A percentile compares a stretch with the other conserved stretches of the same genome.
Evolutionary conservation across 2,113 vertebrate species (phyloP).

Genomic region (Hemiscyllium ocellatum): DNA sequence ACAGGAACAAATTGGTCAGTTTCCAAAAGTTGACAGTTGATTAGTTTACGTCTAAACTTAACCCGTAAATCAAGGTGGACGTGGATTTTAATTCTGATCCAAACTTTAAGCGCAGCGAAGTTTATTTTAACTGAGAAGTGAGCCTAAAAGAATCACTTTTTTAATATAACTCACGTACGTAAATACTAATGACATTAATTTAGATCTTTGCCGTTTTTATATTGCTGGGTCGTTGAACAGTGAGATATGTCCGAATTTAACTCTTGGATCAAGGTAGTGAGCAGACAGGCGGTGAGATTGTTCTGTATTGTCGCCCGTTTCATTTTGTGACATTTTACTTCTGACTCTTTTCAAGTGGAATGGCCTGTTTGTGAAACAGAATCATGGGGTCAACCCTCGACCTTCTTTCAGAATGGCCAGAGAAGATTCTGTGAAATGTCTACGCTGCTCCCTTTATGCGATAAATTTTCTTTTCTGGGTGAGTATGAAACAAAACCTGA

Average conservation of each 20-base stretch:
- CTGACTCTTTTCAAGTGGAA: slow-evolving; percentile 40
- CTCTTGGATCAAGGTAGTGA: not conserved
- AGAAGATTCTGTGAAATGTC: slow-evolving; percentile 90
- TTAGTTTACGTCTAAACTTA: not conserved
- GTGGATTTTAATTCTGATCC: not conserved
- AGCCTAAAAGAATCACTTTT: not conserved
- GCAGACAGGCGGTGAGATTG: not conserved
- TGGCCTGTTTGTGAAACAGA: slow-evolving; percentile 48
- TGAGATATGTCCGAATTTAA: not conserved
- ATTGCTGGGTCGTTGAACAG: not conserved
- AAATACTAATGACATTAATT: not conserved
- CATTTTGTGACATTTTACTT: not conserved
- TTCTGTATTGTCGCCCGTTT: not conserved
- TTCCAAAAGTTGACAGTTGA: not conserved
- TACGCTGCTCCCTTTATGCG: slow-evolving; percentile 84
- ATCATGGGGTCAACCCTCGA: slow-evolving; percentile 56
- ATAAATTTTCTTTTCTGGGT: slow-evolving; percentile 97
- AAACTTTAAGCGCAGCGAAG: not conserved
- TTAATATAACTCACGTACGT: too few species aligned
- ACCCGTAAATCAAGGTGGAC: not conserved
- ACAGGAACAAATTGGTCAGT: not conserved
- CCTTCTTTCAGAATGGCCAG: slow-evolving; percentile 77
- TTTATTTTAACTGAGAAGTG: not conserved
- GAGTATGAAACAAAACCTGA: slow-evolving; percentile 55
- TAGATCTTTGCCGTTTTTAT: not conserved